phyloP scores from a whole-genome alignment of 2,888 invertebrate genomes.

The Aphidius colemani region DNA sequence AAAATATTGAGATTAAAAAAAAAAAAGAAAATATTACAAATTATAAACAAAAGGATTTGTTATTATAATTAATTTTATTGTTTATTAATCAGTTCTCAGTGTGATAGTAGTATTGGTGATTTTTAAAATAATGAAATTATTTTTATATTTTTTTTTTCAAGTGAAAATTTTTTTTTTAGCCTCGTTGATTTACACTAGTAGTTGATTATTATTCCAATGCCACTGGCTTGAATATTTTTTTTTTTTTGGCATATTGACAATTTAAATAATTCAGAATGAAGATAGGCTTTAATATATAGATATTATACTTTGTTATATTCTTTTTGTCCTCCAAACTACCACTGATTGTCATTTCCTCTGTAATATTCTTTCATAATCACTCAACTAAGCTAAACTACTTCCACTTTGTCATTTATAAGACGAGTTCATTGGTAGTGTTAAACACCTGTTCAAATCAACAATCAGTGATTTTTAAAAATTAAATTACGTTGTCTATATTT shows the following conservation, averaged over 20 bases:
- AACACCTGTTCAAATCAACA: background rate
- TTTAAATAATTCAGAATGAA: background rate
- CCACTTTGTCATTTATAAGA: conserved; percentile 7
- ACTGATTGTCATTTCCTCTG: conserved; percentile 12
- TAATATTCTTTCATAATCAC: conserved; percentile 13
- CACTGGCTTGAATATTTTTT: background rate
- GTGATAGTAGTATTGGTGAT: conserved; percentile 1
- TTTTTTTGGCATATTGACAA: background rate
- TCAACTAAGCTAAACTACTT: conserved; percentile 6
- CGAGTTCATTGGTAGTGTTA: background rate
- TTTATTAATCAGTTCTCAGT: conserved; percentile 8
- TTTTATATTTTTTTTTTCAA: background rate
- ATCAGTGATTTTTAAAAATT: background rate
- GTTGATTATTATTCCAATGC: background rate
- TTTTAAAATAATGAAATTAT: background rate
- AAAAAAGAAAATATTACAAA: conserved; percentile 1
- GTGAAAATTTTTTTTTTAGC: background rate
- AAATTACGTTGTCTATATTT: no score
- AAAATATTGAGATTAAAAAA: background rate
- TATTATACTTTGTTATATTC: no score
- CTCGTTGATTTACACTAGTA: background rate
- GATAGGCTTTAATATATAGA: no score
- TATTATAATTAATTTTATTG: background rate
- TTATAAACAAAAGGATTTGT: background rate
- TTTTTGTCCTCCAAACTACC: no score